Percentiles rank a stretch among this genome's conserved stretches.
phyloP scores from a whole-genome alignment of 2,797 vertebrate genomes.

The Hafferia zeledoni region DNA sequence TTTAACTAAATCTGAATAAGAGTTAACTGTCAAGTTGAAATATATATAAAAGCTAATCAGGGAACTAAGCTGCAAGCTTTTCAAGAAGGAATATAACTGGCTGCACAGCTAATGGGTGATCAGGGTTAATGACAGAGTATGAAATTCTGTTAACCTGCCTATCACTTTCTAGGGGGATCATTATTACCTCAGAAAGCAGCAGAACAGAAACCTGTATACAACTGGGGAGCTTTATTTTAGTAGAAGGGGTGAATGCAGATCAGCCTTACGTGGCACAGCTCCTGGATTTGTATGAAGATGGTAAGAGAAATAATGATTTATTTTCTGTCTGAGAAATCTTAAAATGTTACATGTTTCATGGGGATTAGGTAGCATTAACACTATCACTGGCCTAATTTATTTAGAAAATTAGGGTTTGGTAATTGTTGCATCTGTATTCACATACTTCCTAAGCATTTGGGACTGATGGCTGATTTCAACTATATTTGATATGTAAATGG shows the following conservation, averaged over 20 bases:
- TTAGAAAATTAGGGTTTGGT: not conserved
- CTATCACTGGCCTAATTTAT: not conserved
- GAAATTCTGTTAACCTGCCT: not conserved
- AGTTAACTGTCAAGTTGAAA: not conserved
- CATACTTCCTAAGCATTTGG: not conserved
- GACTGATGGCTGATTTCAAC: not conserved
- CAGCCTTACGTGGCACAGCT: constrained; percentile 87
- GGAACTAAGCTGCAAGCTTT: not conserved
- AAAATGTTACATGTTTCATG: not conserved
- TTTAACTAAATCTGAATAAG: not conserved
- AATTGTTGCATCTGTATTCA: not conserved
- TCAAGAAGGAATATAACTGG: not conserved
- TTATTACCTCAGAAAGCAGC: constrained; percentile 75
- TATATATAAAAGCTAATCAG: not conserved
- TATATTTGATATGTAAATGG: not conserved
- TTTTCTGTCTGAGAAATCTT: not conserved
- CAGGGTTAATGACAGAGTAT: not conserved
- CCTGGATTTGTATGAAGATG: constrained; percentile 84
- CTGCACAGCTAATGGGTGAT: not conserved
- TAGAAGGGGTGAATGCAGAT: constrained; percentile 84
- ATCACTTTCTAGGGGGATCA: constrained; percentile 77
- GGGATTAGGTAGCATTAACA: not conserved
- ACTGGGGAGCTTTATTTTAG: constrained; percentile 85
- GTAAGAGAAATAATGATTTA: constrained; percentile 75
- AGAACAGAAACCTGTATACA: constrained; percentile 64